Conservation (phyloP, 2,888 invertebrate genomes). For the Nowickia ferox region DNA sequence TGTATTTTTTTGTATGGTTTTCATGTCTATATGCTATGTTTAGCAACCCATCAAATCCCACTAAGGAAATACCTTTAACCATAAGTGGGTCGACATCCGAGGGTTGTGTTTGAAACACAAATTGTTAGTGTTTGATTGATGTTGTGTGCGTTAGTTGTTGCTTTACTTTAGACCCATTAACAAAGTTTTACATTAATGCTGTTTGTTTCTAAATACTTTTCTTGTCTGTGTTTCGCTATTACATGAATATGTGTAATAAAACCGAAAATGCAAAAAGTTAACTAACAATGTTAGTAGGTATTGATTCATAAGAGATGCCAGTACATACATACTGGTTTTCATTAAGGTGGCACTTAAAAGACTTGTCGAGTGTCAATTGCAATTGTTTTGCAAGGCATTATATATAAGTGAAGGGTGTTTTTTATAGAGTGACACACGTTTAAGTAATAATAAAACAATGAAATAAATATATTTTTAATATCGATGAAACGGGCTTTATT, state of each 20-base stretch:
- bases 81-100: constrained; percentile 67
- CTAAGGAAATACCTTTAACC: constrained; percentile 64
- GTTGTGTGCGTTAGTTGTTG: constrained; percentile 2
- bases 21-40: constrained; percentile 6
- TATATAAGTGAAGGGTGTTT: too few relatives aligned
- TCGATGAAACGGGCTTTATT: too few relatives aligned
- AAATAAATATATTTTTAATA: too few relatives aligned
- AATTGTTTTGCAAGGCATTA: neutral
- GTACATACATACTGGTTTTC: neutral
- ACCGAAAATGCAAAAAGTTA: constrained; percentile 59
- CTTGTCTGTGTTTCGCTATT: constrained; percentile 37
- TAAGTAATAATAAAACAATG: too few relatives aligned
- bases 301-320: neutral
- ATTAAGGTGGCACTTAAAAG: neutral
- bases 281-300: constrained; percentile 54
- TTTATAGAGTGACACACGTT: too few relatives aligned
- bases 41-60: constrained; percentile 54
- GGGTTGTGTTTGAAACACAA: constrained; percentile 50
- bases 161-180: constrained; percentile 39
- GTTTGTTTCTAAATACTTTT: constrained; percentile 12
- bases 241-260: constrained; percentile 29
- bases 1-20: constrained; percentile 2
- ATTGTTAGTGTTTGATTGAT: constrained; percentile 1
- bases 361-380: neutral
- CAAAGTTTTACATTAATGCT: constrained; percentile 37